Base-by-base conservation (phyloP, 2,797 vertebrate species). In the Pogoniulus pusillus region DNA sequence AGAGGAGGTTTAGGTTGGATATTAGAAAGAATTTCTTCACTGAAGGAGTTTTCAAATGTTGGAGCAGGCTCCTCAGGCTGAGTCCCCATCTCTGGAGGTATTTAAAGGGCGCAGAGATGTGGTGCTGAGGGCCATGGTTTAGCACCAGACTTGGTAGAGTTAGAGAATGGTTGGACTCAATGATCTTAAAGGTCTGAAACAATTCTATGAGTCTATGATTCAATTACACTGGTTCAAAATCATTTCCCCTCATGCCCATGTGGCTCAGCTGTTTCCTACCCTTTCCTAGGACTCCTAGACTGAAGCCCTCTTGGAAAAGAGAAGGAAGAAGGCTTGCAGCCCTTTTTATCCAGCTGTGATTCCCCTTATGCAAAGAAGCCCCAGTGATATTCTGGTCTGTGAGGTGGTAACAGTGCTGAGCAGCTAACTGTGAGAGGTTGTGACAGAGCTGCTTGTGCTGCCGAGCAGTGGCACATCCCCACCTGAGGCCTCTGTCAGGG, bases 241-340 rank as follows among this genome's bases (percentile, higher is more conserved):
- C 86, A 66, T 51, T 39, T 90, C 29, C 5, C 4, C 20, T 59
- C 9, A 0, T 14, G 8, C 8, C 51, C 15, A 2, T 30, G 8
- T 27, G 18, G 35, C 9, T 1, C 12, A 26, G 30, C 3, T 2
- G 0, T 59, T 62, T 70, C 49, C 24, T 34, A 18, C 2, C 19
- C 32, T 14, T 82, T 45, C 13, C 9, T 22, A 55, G 20, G 29
- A 4, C 12, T 74, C 20, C 16, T 60, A 2, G 3, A 4, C 29
- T 34, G 29, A 82, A 76, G 12, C 2, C 4, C 23, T 66, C 27
- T 43, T 49, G 12, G 11, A 24, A 76, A 80, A 58, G 29, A 84
- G 14, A 12, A 66, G 49, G 14, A 7, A 75, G 14, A 70, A 16
- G 12, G 18, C 8, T 70, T 11, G 7, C 47, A 32, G 17, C 11